phyloP scores from a whole-genome alignment of 2,113 vertebrate genomes.

The Eclectus roratus region DNA sequence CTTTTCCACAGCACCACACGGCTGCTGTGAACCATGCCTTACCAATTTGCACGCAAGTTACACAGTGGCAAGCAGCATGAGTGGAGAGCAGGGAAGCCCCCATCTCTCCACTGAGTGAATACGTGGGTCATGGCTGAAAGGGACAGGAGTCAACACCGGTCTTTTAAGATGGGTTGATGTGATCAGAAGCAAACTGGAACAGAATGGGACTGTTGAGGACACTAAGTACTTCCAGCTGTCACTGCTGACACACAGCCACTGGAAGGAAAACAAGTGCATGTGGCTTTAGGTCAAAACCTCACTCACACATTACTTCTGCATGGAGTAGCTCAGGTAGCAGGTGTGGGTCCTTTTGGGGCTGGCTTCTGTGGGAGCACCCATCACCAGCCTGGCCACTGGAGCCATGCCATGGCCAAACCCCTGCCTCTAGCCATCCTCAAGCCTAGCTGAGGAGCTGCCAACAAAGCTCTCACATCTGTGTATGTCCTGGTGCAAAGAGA shows the following conservation, averaged over 20 bases:
- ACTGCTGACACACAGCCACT: background rate
- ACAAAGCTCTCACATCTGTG: background rate
- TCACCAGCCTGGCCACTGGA: background rate
- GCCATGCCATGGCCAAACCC: background rate
- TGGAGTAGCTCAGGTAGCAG: accelerated
- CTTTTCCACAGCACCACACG: background rate
- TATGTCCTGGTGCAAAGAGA: accelerated
- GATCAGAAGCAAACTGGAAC: background rate
- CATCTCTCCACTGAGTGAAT: background rate
- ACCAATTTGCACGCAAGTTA: background rate
- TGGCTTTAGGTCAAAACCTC: background rate
- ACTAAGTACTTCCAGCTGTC: background rate
- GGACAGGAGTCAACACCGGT: background rate
- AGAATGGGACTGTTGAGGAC: background rate
- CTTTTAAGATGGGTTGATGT: background rate
- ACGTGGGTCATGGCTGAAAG: background rate
- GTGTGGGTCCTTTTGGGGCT: background rate
- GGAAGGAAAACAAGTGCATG: background rate
- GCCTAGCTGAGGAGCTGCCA: accelerated
- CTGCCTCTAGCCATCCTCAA: background rate
- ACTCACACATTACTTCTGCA: background rate
- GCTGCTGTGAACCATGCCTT: background rate
- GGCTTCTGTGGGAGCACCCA: background rate
- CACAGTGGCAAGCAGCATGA: background rate
- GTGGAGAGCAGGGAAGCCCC: background rate